Percentiles rank a stretch among this genome's conserved stretches.
phyloP scores from a whole-genome alignment of 2,888 invertebrate species.

The Ceriagrion tenellum region DNA sequence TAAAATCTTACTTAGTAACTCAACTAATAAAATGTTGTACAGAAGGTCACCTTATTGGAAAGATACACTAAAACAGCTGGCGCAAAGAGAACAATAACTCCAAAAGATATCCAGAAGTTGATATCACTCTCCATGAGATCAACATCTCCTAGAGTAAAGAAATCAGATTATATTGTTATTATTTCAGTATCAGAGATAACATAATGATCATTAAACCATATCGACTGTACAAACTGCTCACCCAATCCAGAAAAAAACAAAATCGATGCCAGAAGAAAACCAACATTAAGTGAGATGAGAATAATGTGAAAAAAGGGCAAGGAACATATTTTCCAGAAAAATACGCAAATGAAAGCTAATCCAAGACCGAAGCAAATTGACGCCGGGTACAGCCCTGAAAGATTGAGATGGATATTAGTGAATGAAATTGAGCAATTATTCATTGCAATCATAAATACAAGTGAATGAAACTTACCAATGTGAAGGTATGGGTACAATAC shows the following conservation, averaged over 20 bases:
- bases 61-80: conserved; percentile 79
- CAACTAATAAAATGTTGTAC: background rate
- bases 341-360: conserved; percentile 83
- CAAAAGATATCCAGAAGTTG: conserved; percentile 84
- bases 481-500: conserved; percentile 73
- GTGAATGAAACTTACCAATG: background rate
- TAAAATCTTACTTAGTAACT: background rate
- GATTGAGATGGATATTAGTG: background rate
- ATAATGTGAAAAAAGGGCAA: conserved; percentile 72
- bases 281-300: conserved; percentile 81
- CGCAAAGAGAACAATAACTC: conserved; percentile 79
- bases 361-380: conserved; percentile 15
- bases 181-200: background rate
- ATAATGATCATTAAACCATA: background rate
- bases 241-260: conserved; percentile 83
- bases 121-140: conserved; percentile 79
- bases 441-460: background rate
- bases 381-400: conserved; percentile 3
- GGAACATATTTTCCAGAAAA: conserved; percentile 78
- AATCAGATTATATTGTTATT: background rate
- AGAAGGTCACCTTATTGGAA: conserved; percentile 77
- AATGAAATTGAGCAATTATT: background rate
- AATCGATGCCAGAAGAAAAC: conserved; percentile 82
- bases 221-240: conserved; percentile 75
- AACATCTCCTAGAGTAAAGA: conserved; percentile 75